Conservation (phyloP, 1,140 invertebrate genomes). For the Drosophila pectinifera region DNA sequence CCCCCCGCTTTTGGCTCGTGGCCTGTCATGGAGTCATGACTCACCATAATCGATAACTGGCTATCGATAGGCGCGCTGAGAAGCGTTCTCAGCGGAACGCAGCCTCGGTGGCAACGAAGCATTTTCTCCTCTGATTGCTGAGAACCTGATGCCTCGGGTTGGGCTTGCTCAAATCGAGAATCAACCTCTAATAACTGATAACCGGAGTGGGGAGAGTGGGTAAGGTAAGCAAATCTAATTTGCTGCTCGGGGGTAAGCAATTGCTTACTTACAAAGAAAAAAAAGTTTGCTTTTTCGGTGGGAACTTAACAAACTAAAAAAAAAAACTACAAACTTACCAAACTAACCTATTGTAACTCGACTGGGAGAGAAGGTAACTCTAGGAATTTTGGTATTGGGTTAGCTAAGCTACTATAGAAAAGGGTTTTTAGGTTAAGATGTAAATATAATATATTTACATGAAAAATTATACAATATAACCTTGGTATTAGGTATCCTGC, state of each 20-base stretch:
- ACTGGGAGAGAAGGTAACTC: not conserved
- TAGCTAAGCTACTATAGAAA: not conserved
- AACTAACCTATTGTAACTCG: slow-evolving; percentile 10
- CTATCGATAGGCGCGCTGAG: slow-evolving; percentile 38
- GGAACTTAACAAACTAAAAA: not conserved
- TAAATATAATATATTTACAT: not conserved
- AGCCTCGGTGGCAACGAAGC: not conserved
- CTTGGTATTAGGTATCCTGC: too few relatives aligned
- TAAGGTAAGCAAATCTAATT: slow-evolving; percentile 9
- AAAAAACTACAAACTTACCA: too few relatives aligned
- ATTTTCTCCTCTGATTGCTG: slow-evolving; percentile 30
- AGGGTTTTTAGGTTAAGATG: too few relatives aligned
- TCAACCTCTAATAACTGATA: slow-evolving; percentile 23
- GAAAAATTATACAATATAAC: not conserved
- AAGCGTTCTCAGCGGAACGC: slow-evolving; percentile 38
- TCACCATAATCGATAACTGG: slow-evolving; percentile 44
- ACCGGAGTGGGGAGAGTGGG: not conserved
- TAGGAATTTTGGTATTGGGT: not conserved
- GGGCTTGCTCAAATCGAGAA: slow-evolving; percentile 8
- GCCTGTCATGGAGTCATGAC: slow-evolving; percentile 57
- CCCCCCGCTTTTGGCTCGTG: slow-evolving; percentile 43
- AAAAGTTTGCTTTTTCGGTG: not conserved
- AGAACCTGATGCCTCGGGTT: slow-evolving; percentile 44
- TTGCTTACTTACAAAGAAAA: not conserved
- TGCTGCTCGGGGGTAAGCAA: slow-evolving; percentile 3